phyloP scores from a whole-genome alignment of 2,797 vertebrate species.

The Hozukius guyotensis region DNA sequence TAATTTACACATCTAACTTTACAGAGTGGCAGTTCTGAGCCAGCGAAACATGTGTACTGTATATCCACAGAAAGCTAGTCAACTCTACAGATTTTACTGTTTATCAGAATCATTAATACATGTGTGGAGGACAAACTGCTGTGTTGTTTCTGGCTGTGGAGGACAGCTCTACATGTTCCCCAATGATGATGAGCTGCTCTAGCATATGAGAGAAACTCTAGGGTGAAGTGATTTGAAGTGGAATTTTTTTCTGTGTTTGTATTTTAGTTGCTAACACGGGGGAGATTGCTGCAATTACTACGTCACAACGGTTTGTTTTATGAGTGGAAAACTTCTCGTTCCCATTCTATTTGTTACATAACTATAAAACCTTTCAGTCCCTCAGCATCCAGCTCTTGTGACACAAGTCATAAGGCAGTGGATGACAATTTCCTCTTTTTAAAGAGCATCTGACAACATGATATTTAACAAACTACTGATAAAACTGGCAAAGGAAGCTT shows the following conservation, averaged over 20 bases:
- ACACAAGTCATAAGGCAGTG: slow-evolving; percentile 31
- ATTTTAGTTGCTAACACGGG: background rate
- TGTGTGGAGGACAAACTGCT: background rate
- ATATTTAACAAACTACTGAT: background rate
- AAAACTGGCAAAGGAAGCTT: background rate
- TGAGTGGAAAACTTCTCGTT: background rate
- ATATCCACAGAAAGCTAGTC: background rate
- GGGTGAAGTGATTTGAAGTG: background rate
- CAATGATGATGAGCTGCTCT: slow-evolving; percentile 1
- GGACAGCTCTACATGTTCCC: slow-evolving; percentile 26
- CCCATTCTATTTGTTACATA: slow-evolving; percentile 1
- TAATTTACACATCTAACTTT: background rate
- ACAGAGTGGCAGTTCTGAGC: background rate
- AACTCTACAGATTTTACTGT: background rate
- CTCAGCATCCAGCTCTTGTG: slow-evolving; percentile 2
- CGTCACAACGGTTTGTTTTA: background rate
- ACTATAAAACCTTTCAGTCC: background rate
- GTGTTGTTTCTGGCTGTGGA: slow-evolving; percentile 11
- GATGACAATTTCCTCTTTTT: slow-evolving; percentile 19
- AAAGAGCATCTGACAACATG: background rate
- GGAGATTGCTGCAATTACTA: background rate
- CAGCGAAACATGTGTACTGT: background rate
- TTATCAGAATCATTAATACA: background rate
- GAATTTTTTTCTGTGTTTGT: background rate
- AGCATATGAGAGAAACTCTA: background rate